These are phyloP conservation scores for Epistrophella euchroma DNA, from an alignment of 2,888 invertebrate genomes.

Conservation along the genomic window DNA sequence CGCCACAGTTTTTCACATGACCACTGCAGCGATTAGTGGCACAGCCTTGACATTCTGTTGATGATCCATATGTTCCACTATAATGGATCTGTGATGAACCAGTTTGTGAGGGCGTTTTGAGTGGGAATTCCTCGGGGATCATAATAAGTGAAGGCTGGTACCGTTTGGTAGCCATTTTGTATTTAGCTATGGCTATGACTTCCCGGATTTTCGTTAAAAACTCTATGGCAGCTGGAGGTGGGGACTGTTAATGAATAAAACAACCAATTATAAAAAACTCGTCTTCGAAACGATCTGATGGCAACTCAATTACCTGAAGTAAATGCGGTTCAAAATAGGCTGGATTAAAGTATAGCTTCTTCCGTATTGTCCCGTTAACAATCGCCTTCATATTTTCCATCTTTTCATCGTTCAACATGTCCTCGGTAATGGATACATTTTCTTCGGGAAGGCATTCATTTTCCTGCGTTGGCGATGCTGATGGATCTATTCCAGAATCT, in stretches of 20 bases:
- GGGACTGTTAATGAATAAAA: conserved; percentile 87
- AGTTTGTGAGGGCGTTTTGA: conserved; percentile 82
- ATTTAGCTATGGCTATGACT: conserved; percentile 94
- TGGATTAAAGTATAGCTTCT: conserved; percentile 94
- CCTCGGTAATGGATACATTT: conserved; percentile 93
- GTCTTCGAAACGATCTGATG: neutral
- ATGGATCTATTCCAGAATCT: conserved; percentile 77
- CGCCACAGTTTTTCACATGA: conserved; percentile 85
- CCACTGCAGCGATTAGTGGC: conserved; percentile 79
- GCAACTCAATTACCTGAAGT: conserved; percentile 87
- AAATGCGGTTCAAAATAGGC: conserved; percentile 95
- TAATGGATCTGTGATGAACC: conserved; percentile 85
- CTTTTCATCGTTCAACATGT: conserved; percentile 87
- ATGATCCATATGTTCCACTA: conserved; percentile 77
- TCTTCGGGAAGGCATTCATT: conserved; percentile 91
- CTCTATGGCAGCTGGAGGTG: conserved; percentile 95
- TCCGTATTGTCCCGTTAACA: conserved; percentile 88
- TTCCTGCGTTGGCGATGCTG: conserved; percentile 82
- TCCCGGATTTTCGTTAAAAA: conserved; percentile 95
- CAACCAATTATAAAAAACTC: neutral
- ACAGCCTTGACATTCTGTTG: conserved; percentile 77
- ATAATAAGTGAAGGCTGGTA: conserved; percentile 91
- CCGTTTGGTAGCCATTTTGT: conserved; percentile 92
- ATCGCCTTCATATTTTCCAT: conserved; percentile 88
- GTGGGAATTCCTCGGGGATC: conserved; percentile 90